Evolutionary conservation across 2,797 vertebrate genomes (phyloP).

Genomic region (Cyclura pinguis): DNA sequence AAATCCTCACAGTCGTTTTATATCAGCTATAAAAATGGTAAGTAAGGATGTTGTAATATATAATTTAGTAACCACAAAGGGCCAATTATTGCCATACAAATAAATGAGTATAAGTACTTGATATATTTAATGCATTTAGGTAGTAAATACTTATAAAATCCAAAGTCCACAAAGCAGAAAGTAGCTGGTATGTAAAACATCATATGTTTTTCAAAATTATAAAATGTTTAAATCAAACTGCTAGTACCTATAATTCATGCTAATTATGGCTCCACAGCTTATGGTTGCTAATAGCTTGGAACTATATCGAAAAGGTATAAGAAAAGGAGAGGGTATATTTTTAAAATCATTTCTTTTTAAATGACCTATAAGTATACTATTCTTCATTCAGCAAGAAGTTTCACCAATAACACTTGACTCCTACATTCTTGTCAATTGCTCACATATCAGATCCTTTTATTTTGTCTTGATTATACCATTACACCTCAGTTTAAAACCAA

Average conservation of each 20-base stretch:
- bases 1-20: constrained; percentile 50
- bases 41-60: constrained; percentile 58
- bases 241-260: constrained; percentile 69
- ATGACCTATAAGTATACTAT: constrained; percentile 36
- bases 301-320: constrained; percentile 53
- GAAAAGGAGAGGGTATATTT: constrained; percentile 43
- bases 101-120: constrained; percentile 57
- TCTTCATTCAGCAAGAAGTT: constrained; percentile 7
- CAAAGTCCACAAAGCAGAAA: constrained; percentile 61
- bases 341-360: constrained; percentile 34
- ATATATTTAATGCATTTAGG: constrained; percentile 35
- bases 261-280: constrained; percentile 71
- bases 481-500: constrained; percentile 65
- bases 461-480: constrained; percentile 63
- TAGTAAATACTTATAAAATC: constrained; percentile 66
- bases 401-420: constrained; percentile 61
- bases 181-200: constrained; percentile 54
- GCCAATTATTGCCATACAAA: constrained; percentile 63
- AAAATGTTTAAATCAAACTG: constrained; percentile 72
- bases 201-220: constrained; percentile 61
- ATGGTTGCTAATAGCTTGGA: constrained; percentile 65
- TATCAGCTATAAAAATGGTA: constrained; percentile 58
- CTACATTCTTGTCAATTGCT: constrained; percentile 60
- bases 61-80: constrained; percentile 69
- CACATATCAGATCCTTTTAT: constrained; percentile 48